phyloP scores from a whole-genome alignment of 2,113 vertebrate genomes.

The Prietella phreatophila region DNA sequence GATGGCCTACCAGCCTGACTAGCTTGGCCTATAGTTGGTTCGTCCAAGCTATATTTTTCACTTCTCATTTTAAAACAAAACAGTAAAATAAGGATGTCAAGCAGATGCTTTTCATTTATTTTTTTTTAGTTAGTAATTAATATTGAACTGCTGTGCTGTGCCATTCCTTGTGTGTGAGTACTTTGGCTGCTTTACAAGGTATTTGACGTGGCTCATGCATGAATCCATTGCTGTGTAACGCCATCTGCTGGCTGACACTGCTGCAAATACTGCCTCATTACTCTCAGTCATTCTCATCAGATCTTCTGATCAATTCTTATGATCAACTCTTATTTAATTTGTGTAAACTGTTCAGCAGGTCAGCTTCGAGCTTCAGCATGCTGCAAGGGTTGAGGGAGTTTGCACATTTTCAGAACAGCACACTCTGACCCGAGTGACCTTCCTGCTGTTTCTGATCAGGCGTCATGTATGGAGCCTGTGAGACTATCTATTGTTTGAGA shows the following conservation, averaged over 20 bases:
- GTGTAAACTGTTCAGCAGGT: not conserved
- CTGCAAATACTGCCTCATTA: not conserved
- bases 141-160: not conserved
- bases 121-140: not conserved
- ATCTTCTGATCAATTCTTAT: too few species aligned
- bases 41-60: not conserved
- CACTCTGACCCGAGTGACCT: slow-evolving; percentile 18
- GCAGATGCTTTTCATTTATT: not conserved
- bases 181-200: not conserved
- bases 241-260: slow-evolving; percentile 36
- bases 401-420: not conserved
- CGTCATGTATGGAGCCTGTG: not conserved
- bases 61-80: not conserved
- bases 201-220: not conserved
- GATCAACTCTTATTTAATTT: not conserved
- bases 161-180: not conserved
- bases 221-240: slow-evolving; percentile 12
- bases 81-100: not conserved
- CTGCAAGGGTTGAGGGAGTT: slow-evolving; percentile 11
- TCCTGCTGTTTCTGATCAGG: slow-evolving; percentile 13
- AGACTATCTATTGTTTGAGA: slow-evolving; percentile 42
- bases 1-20: not conserved
- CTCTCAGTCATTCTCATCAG: not conserved
- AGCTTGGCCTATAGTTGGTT: not conserved
- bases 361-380: not conserved